Evolutionary conservation across 2,888 invertebrate species (phyloP).

Genomic region (Phragmatobia fuliginosa): DNA sequence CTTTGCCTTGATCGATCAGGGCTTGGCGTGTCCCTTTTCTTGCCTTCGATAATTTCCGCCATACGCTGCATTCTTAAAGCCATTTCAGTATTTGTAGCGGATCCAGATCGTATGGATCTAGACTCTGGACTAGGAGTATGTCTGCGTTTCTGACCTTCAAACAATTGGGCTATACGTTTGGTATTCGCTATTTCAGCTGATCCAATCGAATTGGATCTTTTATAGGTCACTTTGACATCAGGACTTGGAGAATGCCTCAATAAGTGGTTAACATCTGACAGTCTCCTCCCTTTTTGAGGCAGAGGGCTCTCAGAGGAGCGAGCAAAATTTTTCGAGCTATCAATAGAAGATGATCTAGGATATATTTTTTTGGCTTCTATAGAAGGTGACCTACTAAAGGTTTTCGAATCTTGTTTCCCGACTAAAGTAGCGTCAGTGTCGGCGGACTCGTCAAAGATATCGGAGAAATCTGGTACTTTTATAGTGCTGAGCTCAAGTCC

Average conservation of each 20-base stretch:
- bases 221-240: constrained; percentile 49
- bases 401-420: constrained; percentile 46
- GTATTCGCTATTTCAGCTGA: constrained; percentile 66
- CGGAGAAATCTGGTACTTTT: constrained; percentile 59
- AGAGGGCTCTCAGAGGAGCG: constrained; percentile 53
- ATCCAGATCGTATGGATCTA: constrained; percentile 59
- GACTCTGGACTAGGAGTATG: constrained; percentile 70
- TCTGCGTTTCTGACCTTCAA: constrained; percentile 68
- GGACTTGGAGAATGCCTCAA: constrained; percentile 66
- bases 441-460: constrained; percentile 63
- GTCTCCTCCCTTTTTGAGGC: constrained; percentile 56
- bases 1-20: constrained; percentile 63
- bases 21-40: constrained; percentile 64
- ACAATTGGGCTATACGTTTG: constrained; percentile 71
- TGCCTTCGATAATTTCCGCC: constrained; percentile 76
- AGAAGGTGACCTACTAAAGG: constrained; percentile 43
- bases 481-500: constrained; percentile 67
- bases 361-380: constrained; percentile 46
- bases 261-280: constrained; percentile 62
- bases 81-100: constrained; percentile 68
- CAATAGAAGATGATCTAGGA: constrained; percentile 46
- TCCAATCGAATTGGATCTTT: constrained; percentile 70
- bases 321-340: constrained; percentile 46
- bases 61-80: constrained; percentile 69
- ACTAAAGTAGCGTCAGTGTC: constrained; percentile 71